These are phyloP conservation scores for Nomada flava DNA, from an alignment of 2,888 invertebrate species.

Conservation along the genomic window DNA sequence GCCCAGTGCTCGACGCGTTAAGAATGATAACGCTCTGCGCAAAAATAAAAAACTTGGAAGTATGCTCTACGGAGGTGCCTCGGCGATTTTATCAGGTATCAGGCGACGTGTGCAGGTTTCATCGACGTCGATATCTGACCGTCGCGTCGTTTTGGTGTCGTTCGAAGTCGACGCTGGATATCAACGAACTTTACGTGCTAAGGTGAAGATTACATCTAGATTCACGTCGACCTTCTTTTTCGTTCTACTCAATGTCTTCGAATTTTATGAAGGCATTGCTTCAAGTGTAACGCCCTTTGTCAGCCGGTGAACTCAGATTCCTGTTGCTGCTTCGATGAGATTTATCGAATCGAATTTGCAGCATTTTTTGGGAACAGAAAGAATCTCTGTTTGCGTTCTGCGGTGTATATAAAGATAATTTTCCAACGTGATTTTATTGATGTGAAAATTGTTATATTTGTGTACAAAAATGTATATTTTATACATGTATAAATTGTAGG, in stretches of 20 bases:
- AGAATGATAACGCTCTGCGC: background rate
- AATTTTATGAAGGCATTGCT: background rate
- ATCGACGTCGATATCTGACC: constrained; percentile 29
- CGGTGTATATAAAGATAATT: too few relatives aligned
- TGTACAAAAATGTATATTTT: too few relatives aligned
- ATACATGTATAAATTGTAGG: too few relatives aligned
- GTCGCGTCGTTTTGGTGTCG: background rate
- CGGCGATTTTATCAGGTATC: constrained; percentile 32
- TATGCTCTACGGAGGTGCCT: background rate
- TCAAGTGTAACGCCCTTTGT: background rate
- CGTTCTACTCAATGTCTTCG: constrained; percentile 15
- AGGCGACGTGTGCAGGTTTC: constrained; percentile 34
- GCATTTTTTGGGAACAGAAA: too few relatives aligned
- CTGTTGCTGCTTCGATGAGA: too few relatives aligned
- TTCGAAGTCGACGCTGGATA: constrained; percentile 12
- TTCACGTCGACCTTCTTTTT: constrained; percentile 30
- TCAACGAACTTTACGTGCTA: constrained; percentile 29
- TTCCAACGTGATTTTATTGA: too few relatives aligned
- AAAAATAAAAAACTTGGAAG: background rate
- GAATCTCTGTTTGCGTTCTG: too few relatives aligned
- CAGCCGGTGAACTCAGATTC: background rate
- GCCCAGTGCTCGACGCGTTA: background rate
- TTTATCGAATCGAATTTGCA: too few relatives aligned
- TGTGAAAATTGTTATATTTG: too few relatives aligned
- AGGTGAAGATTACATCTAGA: constrained; percentile 25